These are phyloP conservation scores for Drosophila sucinea DNA, from an alignment of 1,140 invertebrate genomes.

Conservation along the genomic window DNA sequence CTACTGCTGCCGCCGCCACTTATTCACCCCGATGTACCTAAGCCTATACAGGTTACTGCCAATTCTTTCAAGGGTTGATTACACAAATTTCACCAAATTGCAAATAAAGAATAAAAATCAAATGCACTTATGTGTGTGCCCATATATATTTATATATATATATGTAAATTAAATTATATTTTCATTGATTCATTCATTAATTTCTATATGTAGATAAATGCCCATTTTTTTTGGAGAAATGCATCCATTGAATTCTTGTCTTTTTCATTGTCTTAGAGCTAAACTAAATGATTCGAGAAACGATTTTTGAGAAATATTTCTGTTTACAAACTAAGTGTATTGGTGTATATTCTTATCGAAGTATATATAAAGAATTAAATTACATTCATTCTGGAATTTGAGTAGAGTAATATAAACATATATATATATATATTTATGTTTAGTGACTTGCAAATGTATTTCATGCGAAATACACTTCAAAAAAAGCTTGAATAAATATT, in stretches of 20 bases:
- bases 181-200: constrained; percentile 10
- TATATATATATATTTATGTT: constrained; percentile 40
- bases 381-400: constrained; percentile 68
- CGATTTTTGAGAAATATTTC: constrained; percentile 14
- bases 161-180: constrained; percentile 6
- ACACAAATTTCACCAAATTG: constrained; percentile 25
- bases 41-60: constrained; percentile 39
- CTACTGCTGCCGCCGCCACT: neutral
- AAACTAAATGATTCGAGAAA: constrained; percentile 28
- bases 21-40: constrained; percentile 28
- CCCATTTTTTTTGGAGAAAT: neutral
- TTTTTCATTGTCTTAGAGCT: constrained; percentile 31
- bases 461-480: neutral
- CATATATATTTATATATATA: neutral
- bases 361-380: constrained; percentile 22
- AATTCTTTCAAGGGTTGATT: constrained; percentile 38
- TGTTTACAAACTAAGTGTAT: constrained; percentile 28
- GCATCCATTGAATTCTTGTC: constrained; percentile 13
- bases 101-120: constrained; percentile 13
- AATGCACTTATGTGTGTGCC: neutral
- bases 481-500: constrained; percentile 12
- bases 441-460: constrained; percentile 54
- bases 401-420: constrained; percentile 45
- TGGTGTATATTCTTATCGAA: constrained; percentile 13
- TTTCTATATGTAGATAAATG: constrained; percentile 3